Evolutionary conservation across 2,888 invertebrate species (phyloP).

Genomic region (Acleris literana): DNA sequence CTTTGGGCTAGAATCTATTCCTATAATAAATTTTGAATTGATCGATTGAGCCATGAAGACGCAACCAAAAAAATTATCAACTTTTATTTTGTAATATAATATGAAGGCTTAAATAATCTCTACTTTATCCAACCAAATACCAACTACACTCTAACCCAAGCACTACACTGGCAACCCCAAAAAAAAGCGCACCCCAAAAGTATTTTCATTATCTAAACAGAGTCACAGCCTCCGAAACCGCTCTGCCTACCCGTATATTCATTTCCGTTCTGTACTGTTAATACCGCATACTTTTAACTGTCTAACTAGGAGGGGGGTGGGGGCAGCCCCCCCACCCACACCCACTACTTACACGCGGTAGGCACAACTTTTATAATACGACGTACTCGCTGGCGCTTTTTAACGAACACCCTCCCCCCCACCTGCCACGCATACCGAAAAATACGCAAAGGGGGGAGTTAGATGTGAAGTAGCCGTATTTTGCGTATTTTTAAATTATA

Average conservation of each 20-base stretch:
- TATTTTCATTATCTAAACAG: conserved; percentile 81
- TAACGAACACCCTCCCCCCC: conserved; percentile 77
- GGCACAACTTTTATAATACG: conserved; percentile 84
- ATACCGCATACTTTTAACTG: conserved; percentile 84
- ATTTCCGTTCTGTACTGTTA: conserved; percentile 80
- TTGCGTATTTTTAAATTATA: conserved; percentile 84
- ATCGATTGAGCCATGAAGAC: no score
- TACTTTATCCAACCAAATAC: neutral
- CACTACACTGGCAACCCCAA: conserved; percentile 39
- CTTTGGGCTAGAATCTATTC: no score
- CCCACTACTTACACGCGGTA: conserved; percentile 83
- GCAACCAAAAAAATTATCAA: no score
- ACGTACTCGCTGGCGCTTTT: conserved; percentile 81
- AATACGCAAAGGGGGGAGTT: conserved; percentile 79
- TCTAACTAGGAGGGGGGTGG: conserved; percentile 78
- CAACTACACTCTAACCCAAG: neutral
- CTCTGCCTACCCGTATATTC: conserved; percentile 79
- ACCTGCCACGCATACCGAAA: conserved; percentile 83
- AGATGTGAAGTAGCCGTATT: conserved; percentile 81
- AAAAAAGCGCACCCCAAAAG: conserved; percentile 59
- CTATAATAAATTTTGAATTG: no score
- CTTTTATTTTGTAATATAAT: no score
- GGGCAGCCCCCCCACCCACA: conserved; percentile 55
- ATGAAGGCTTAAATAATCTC: no score
- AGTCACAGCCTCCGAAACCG: conserved; percentile 72